These are phyloP conservation scores for Eristalis pertinax DNA, from an alignment of 2,888 invertebrate genomes.

Conservation along the genomic window DNA sequence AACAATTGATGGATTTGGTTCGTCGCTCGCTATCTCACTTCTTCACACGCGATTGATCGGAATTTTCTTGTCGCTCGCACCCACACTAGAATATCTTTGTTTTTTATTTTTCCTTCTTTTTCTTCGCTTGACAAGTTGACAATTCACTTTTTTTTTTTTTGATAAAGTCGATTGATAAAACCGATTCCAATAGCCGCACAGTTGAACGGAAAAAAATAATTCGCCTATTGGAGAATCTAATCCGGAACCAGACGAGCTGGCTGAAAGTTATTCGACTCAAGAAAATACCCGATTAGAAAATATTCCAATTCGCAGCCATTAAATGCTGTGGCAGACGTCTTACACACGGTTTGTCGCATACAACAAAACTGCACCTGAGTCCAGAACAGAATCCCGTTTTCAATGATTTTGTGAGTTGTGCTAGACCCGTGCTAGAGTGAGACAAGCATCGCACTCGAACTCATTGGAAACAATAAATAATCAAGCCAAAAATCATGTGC, in stretches of 20 bases:
- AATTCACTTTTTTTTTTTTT: slow-evolving; percentile 1
- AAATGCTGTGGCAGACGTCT: slow-evolving; percentile 14
- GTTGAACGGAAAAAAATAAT: neutral
- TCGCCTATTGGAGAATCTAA: neutral
- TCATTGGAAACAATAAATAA: neutral
- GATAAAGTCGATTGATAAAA: neutral
- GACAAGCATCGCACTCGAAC: neutral
- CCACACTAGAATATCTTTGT: neutral
- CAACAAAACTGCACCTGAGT: slow-evolving; percentile 60
- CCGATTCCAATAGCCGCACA: neutral
- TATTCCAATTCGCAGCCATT: slow-evolving; percentile 8
- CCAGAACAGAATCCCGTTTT: slow-evolving; percentile 65
- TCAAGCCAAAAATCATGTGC: neutral
- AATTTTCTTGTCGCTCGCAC: neutral
- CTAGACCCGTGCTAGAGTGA: slow-evolving; percentile 1
- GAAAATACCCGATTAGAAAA: slow-evolving; percentile 8
- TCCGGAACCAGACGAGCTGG: neutral
- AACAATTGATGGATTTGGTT: slow-evolving; percentile 8
- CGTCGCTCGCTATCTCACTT: neutral
- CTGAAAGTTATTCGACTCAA: neutral
- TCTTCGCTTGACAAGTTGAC: neutral
- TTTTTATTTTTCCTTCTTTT: neutral
- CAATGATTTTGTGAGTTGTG: slow-evolving; percentile 8
- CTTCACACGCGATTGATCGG: neutral
- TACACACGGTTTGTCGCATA: slow-evolving; percentile 15